phyloP scores from a whole-genome alignment of 92 coral and sea anemone genomes.

The Heteractis magnifica region DNA sequence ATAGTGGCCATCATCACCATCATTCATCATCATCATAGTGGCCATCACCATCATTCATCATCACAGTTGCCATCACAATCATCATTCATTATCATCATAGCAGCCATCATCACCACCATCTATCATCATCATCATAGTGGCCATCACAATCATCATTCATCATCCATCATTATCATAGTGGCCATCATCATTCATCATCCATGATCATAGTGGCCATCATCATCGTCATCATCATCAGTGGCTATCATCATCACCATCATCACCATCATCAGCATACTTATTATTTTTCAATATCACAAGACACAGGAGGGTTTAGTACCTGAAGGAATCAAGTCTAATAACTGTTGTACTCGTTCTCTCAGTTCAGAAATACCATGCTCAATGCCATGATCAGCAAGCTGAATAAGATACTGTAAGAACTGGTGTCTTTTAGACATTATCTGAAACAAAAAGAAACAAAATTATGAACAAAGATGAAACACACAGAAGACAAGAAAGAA shows the following conservation, averaged over 20 bases:
- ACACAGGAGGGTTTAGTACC: conserved; percentile 35
- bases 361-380: conserved; percentile 75
- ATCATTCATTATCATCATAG: too few species aligned
- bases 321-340: conserved; percentile 89
- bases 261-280: background rate
- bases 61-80: background rate
- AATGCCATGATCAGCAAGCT: conserved; percentile 86
- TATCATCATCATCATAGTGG: background rate
- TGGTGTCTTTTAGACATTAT: conserved; percentile 79
- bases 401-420: conserved; percentile 77
- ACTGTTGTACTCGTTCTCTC: conserved; percentile 84
- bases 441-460: background rate
- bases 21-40: too few species aligned
- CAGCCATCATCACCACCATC: background rate
- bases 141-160: background rate
- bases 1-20: too few species aligned
- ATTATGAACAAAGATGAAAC: background rate
- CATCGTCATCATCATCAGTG: background rate
- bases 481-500: background rate
- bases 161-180: too few species aligned
- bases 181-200: background rate
- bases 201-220: background rate
- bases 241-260: background rate
- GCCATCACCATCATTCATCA: background rate
- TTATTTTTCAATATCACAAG: background rate